Conservation (phyloP, 2,888 invertebrate species). For the Idaea aversata region DNA sequence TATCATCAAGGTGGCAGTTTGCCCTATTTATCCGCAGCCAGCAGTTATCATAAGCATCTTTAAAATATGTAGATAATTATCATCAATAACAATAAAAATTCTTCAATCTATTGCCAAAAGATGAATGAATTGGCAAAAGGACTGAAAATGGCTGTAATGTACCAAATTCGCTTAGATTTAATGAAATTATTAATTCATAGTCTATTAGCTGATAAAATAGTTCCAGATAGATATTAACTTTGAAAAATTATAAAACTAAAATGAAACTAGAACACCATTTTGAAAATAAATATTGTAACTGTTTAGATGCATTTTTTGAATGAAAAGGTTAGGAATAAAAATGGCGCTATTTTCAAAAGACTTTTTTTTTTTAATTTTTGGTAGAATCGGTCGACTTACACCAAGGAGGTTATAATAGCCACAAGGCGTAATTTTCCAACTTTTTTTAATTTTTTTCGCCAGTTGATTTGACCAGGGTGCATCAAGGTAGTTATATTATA, state of each 20-base stretch:
- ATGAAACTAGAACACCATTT: not conserved
- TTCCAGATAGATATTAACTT: conserved; percentile 9
- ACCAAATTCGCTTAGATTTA: conserved; percentile 22
- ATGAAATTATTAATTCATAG: not conserved
- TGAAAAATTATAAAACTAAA: not conserved
- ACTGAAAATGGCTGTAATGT: conserved; percentile 65
- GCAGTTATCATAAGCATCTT: too few relatives aligned
- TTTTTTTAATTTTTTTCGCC: too few relatives aligned
- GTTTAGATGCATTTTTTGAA: conserved; percentile 1
- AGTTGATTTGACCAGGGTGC: too few relatives aligned
- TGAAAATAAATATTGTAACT: conserved; percentile 1
- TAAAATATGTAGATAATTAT: too few relatives aligned
- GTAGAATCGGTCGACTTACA: too few relatives aligned
- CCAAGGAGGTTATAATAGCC: too few relatives aligned
- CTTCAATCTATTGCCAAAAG: conserved; percentile 41
- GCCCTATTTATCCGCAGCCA: too few relatives aligned
- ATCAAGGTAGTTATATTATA: not conserved
- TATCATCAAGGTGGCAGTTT: too few relatives aligned
- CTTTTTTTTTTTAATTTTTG: not conserved
- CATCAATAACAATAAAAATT: conserved; percentile 18
- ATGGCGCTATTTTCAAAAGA: not conserved
- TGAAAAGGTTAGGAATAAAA: not conserved
- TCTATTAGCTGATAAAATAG: not conserved
- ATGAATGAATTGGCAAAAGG: conserved; percentile 43
- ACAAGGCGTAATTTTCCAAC: too few relatives aligned